These are phyloP conservation scores for Lasiurus borealis DNA, from an alignment of 2,113 vertebrate genomes.

Conservation along the genomic window DNA sequence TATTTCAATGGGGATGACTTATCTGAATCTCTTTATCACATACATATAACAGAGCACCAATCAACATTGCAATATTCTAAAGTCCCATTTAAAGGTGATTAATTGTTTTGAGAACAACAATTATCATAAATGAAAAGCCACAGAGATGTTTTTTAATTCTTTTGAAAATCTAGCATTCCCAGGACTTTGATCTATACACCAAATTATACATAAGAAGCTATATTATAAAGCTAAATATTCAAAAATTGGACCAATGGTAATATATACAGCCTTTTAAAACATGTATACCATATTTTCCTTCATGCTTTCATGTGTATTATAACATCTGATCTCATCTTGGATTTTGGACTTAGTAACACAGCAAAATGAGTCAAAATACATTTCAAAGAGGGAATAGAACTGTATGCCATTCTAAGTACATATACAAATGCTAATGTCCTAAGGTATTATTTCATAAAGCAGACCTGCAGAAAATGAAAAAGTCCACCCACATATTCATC, in stretches of 20 bases:
- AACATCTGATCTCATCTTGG: constrained; percentile 1
- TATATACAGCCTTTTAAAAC: background rate
- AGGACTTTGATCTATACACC: constrained; percentile 19
- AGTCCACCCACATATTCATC: constrained; percentile 36
- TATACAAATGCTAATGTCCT: constrained; percentile 69
- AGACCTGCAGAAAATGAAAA: constrained; percentile 49
- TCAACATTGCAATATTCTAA: constrained; percentile 14
- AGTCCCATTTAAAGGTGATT: background rate
- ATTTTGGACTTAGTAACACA: constrained; percentile 49
- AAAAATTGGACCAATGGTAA: constrained; percentile 38
- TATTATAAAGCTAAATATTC: background rate
- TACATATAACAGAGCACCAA: background rate
- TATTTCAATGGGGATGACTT: background rate
- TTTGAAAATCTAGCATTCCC: background rate
- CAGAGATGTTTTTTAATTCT: background rate
- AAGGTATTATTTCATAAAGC: constrained; percentile 39
- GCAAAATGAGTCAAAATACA: constrained; percentile 63
- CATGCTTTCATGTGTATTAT: background rate
- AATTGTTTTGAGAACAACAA: constrained; percentile 44
- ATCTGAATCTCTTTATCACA: constrained; percentile 26
- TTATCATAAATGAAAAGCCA: background rate
- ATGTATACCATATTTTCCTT: background rate
- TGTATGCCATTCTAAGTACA: constrained; percentile 48
- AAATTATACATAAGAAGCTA: background rate
- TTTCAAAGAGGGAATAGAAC: constrained; percentile 13